Conservation (phyloP, 92 coral and sea anemone genomes). For the Parazoanthus swiftii region DNA sequence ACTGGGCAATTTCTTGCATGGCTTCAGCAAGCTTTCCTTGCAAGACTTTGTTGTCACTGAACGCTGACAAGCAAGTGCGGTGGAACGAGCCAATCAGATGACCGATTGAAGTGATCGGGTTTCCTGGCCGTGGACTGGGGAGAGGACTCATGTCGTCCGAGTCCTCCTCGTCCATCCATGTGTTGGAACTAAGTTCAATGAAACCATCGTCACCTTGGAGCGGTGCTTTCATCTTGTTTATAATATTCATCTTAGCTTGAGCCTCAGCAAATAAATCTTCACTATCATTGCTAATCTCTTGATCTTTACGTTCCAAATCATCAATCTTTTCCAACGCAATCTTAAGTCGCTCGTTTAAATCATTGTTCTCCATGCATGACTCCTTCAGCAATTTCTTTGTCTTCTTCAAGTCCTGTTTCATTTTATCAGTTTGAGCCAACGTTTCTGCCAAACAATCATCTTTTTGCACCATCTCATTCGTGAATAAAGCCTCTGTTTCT, state of each 20-base stretch:
- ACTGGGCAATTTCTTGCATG: conserved; percentile 49
- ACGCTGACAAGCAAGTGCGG: conserved; percentile 68
- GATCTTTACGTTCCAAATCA: conserved; percentile 53
- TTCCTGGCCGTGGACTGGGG: conserved; percentile 53
- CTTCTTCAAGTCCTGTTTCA: conserved; percentile 58
- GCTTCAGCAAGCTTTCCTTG: conserved; percentile 57
- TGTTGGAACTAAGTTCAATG: conserved; percentile 55
- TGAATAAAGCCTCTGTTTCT: conserved; percentile 55
- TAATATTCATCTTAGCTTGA: conserved; percentile 82
- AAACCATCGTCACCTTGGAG: conserved; percentile 60
- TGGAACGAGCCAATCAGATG: conserved; percentile 72
- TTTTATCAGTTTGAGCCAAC: conserved; percentile 35
- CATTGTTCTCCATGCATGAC: conserved; percentile 59
- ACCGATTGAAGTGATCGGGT: conserved; percentile 58
- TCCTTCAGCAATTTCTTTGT: conserved; percentile 62
- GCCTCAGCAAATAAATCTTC: conserved; percentile 84
- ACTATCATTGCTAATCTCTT: conserved; percentile 58
- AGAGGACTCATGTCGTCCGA: conserved; percentile 50
- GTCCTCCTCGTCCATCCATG: conserved; percentile 48
- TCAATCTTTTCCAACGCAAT: conserved; percentile 61
- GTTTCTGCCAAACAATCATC: conserved; percentile 57
- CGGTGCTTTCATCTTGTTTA: conserved; percentile 69
- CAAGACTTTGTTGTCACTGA: conserved; percentile 68
- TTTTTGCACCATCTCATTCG: conserved; percentile 45
- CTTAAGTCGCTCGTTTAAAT: conserved; percentile 59